Percentiles rank a stretch among this genome's conserved stretches.
phyloP scores from a whole-genome alignment of 2,888 invertebrate genomes.

The Meghimatium bilineatum region DNA sequence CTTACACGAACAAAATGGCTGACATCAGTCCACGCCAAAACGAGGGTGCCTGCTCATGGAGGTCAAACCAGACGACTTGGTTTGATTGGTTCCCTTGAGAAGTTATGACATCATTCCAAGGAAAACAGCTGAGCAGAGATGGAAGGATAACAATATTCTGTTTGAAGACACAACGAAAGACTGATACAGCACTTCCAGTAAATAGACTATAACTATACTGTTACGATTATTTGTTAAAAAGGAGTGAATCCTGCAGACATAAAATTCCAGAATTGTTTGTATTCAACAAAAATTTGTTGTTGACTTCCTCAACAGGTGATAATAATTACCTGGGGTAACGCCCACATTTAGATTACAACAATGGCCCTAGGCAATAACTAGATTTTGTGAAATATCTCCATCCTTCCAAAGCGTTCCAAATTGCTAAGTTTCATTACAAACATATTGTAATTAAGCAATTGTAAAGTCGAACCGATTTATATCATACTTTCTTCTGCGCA shows the following conservation, averaged over 20 bases:
- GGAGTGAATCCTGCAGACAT: neutral
- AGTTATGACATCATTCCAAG: conserved; percentile 58
- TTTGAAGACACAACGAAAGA: neutral
- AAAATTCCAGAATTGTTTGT: neutral
- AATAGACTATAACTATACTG: neutral
- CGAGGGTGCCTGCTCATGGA: conserved; percentile 67
- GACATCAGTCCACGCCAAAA: conserved; percentile 71
- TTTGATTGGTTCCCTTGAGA: conserved; percentile 57
- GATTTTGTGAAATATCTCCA: neutral
- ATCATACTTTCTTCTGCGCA: neutral
- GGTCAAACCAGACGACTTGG: conserved; percentile 54
- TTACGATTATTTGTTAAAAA: neutral
- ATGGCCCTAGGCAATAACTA: neutral
- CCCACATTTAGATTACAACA: conserved; percentile 21
- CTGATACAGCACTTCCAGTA: too few species aligned
- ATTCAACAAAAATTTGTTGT: neutral
- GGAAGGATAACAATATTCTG: neutral
- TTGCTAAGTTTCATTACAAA: neutral
- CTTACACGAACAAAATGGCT: conserved; percentile 67
- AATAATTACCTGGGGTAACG: conserved; percentile 19
- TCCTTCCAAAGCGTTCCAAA: neutral
- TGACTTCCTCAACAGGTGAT: neutral
- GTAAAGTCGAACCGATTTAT: neutral
- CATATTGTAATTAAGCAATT: neutral
- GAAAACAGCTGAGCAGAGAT: conserved; percentile 54